Conservation (phyloP, 2,888 invertebrate genomes). For the Atrina japonica region DNA sequence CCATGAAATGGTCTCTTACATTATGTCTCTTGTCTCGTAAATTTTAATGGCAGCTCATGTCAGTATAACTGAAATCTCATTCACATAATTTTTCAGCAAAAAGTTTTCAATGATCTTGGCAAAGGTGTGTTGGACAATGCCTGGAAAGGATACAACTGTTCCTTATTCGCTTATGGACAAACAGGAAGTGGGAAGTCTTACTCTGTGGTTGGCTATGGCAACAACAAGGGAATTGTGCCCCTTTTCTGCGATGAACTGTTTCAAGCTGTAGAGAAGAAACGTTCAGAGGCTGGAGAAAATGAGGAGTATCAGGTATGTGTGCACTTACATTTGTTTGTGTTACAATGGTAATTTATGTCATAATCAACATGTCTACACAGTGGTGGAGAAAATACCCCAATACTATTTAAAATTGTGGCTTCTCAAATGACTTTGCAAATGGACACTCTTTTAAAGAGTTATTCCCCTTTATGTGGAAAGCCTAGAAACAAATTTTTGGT, state of each 20-base stretch:
- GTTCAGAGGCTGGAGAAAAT: constrained; percentile 62
- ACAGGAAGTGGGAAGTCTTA: constrained; percentile 79
- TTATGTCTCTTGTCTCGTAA: too few relatives aligned
- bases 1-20: too few relatives aligned
- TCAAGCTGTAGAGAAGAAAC: constrained; percentile 71
- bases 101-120: constrained; percentile 77
- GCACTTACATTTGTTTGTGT: too few relatives aligned
- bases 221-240: constrained; percentile 78
- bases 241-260: constrained; percentile 76
- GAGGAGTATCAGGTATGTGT: constrained; percentile 69
- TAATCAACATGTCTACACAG: neutral
- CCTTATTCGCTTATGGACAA: constrained; percentile 79
- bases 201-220: constrained; percentile 78
- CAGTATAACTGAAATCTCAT: too few relatives aligned
- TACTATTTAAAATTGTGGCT: neutral
- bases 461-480: too few relatives aligned
- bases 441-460: too few relatives aligned
- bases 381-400: neutral
- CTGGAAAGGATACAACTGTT: constrained; percentile 79
- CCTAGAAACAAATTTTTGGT: too few relatives aligned
- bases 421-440: too few relatives aligned
- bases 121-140: constrained; percentile 78
- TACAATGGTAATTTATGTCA: neutral
- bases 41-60: too few relatives aligned
- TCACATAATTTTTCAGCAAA: constrained; percentile 66